Percentiles rank a stretch among this genome's conserved stretches.
Evolutionary conservation across 2,888 invertebrate genomes (phyloP).

Genomic region (Phrixothrix hirtus): DNA sequence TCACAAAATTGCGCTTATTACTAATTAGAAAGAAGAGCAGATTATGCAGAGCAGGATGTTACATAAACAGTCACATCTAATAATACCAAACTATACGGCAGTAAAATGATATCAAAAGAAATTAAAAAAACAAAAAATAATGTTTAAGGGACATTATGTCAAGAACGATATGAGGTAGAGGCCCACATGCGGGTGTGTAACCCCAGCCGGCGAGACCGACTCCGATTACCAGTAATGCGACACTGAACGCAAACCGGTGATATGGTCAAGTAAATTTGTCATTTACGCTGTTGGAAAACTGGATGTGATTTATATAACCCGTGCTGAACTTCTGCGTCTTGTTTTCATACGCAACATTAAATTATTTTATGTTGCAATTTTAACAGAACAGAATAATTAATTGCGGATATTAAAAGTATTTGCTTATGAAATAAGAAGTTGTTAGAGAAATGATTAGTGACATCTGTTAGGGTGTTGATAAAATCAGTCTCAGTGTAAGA

Average conservation of each 20-base stretch:
- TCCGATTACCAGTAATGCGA: conserved; percentile 50
- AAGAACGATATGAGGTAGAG: conserved; percentile 21
- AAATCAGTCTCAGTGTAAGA: too few relatives aligned
- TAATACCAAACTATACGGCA: too few relatives aligned
- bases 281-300: conserved; percentile 46
- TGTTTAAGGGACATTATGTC: conserved; percentile 17
- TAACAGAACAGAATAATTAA: too few relatives aligned
- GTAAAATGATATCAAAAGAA: background rate
- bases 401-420: conserved; percentile 21
- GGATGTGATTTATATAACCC: conserved; percentile 43
- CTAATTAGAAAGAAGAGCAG: too few relatives aligned
- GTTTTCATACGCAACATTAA: conserved; percentile 28
- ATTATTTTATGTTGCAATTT: conserved; percentile 21
- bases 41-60: too few relatives aligned
- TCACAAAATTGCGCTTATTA: too few relatives aligned
- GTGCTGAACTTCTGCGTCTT: conserved; percentile 37
- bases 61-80: too few relatives aligned
- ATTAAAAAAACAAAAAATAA: background rate
- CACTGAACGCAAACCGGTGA: conserved; percentile 48
- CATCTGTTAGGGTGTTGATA: too few relatives aligned
- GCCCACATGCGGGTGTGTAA: conserved; percentile 47
- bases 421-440: too few relatives aligned
- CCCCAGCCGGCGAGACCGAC: conserved; percentile 46
- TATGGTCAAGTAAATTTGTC: conserved; percentile 53
- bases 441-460: too few relatives aligned